Conservation (phyloP, 2,113 vertebrate genomes). For the Leptobrachium leishanense region DNA sequence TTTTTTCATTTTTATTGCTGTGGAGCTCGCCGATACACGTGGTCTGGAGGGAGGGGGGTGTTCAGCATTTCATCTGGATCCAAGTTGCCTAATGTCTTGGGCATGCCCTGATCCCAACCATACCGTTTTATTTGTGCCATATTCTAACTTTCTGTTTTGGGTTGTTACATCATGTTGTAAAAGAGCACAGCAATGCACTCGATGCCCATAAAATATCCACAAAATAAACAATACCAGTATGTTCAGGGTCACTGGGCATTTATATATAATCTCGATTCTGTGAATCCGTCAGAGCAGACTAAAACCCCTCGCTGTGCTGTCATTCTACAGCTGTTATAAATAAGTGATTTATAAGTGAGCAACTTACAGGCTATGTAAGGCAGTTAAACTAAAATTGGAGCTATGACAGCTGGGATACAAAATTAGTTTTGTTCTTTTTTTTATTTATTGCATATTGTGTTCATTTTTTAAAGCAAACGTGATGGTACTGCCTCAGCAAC, state of each 20-base stretch:
- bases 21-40: too few relatives aligned
- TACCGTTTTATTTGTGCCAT: too few relatives aligned
- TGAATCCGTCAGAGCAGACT: neutral
- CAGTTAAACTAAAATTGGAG: slow-evolving; percentile 59
- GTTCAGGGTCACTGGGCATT: slow-evolving; percentile 43
- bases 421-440: slow-evolving; percentile 57
- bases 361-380: slow-evolving; percentile 58
- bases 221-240: slow-evolving; percentile 13
- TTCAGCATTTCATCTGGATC: too few relatives aligned
- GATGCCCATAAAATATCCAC: neutral
- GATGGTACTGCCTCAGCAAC: slow-evolving; percentile 60
- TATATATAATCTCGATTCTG: neutral
- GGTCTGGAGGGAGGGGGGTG: too few relatives aligned
- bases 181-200: too few relatives aligned
- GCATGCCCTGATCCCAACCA: too few relatives aligned
- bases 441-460: slow-evolving; percentile 60
- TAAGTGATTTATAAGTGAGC: slow-evolving; percentile 63
- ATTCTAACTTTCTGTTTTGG: too few relatives aligned
- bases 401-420: slow-evolving; percentile 59
- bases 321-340: slow-evolving; percentile 64
- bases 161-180: too few relatives aligned
- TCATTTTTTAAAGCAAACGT: slow-evolving; percentile 52
- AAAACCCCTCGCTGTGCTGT: neutral
- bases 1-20: too few relatives aligned
- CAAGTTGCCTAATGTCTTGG: too few relatives aligned